These are phyloP conservation scores for Coendou prehensilis DNA, from an alignment of 2,797 vertebrate species.

Conservation along the genomic window DNA sequence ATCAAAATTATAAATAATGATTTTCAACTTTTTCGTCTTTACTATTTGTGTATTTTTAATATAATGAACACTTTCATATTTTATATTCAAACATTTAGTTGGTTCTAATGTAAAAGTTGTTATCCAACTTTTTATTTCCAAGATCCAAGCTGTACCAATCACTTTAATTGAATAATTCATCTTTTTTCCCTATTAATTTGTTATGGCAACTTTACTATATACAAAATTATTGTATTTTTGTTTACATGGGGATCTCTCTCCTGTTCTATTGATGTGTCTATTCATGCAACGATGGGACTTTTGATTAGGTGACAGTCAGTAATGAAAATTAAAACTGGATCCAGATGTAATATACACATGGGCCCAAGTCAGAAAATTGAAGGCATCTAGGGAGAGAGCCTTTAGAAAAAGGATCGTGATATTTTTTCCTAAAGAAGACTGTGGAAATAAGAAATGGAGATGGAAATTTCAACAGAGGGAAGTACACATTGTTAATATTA, in stretches of 20 bases:
- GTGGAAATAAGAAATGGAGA: neutral
- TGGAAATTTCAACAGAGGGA: neutral
- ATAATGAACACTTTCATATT: neutral
- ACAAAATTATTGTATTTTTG: neutral
- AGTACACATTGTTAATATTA: neutral
- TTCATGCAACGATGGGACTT: neutral
- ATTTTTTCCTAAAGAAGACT: constrained; percentile 1
- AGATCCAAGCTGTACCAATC: neutral
- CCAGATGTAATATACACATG: neutral
- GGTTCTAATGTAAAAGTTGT: neutral
- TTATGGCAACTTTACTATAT: neutral
- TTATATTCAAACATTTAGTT: neutral
- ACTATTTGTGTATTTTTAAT: neutral
- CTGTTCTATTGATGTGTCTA: neutral
- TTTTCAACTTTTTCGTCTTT: constrained; percentile 1
- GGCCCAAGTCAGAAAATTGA: constrained; percentile 7
- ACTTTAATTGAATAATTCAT: constrained; percentile 25
- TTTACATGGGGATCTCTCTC: neutral
- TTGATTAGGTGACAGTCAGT: neutral
- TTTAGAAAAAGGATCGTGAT: neutral
- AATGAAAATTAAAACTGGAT: constrained; percentile 23
- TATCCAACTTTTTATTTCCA: neutral
- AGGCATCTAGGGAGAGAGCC: neutral
- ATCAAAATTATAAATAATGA: neutral
- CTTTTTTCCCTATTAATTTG: neutral